phyloP scores from a whole-genome alignment of 1,140 invertebrate species.

The Uloborus diversus region DNA sequence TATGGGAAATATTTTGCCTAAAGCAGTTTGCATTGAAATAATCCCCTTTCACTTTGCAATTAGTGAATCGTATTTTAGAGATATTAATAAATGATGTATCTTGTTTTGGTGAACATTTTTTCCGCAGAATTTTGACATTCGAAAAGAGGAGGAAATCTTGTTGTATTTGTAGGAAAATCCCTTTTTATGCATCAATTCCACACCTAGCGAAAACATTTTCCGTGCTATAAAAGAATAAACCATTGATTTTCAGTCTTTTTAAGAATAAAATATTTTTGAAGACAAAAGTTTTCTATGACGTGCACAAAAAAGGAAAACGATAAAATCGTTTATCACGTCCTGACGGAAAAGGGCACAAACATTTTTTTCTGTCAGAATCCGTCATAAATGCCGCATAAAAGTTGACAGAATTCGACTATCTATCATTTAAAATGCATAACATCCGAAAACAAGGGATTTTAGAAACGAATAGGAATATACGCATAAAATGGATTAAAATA shows the following conservation, averaged over 20 bases:
- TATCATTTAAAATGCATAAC: slow-evolving; percentile 28
- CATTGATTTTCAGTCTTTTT: neutral
- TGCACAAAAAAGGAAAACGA: slow-evolving; percentile 26
- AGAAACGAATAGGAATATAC: neutral
- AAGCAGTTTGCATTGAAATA: no score
- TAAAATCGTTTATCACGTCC: slow-evolving; percentile 49
- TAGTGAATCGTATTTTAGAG: no score
- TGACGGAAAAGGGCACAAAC: slow-evolving; percentile 23
- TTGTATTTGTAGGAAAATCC: neutral
- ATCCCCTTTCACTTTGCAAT: no score
- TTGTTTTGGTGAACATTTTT: no score
- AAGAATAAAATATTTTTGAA: neutral
- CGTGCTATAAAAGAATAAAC: slow-evolving; percentile 2
- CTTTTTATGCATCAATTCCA: slow-evolving; percentile 5
- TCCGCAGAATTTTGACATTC: no score
- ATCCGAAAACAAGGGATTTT: neutral
- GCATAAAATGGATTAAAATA: neutral
- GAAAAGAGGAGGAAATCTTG: no score
- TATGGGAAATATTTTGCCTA: no score
- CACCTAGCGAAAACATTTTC: neutral
- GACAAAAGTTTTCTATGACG: neutral
- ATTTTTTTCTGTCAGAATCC: slow-evolving; percentile 36
- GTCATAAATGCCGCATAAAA: slow-evolving; percentile 26
- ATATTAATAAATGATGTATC: no score
- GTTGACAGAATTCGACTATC: slow-evolving; percentile 16